A percentile compares a stretch with the other conserved stretches of the same genome.
These are phyloP conservation scores for Brachyopa scutellaris DNA, from an alignment of 2,888 invertebrate species.

Conservation along the genomic window DNA sequence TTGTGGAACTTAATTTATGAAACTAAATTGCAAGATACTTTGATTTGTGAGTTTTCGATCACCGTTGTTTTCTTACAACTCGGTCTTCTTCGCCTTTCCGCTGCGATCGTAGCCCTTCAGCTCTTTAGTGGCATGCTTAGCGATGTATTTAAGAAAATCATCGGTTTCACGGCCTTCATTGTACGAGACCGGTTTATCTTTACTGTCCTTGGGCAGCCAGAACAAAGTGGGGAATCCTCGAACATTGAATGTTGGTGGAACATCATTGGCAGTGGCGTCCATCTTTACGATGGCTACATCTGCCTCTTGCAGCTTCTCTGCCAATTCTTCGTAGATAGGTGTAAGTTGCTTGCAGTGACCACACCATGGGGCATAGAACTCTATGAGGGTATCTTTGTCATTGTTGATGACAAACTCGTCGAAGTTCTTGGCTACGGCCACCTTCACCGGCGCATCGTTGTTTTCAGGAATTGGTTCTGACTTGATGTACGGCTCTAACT, in stretches of 20 bases:
- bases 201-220: conserved; percentile 94
- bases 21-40: conserved; percentile 47
- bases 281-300: conserved; percentile 96
- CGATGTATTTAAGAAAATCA: conserved; percentile 97
- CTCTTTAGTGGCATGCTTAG: conserved; percentile 94
- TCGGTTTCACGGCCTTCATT: conserved; percentile 96
- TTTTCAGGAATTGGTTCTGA: conserved; percentile 95
- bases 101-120: conserved; percentile 93
- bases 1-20: conserved; percentile 62
- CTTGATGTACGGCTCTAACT: conserved; percentile 95
- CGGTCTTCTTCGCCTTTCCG: conserved; percentile 85
- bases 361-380: conserved; percentile 99
- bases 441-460: conserved; percentile 91
- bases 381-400: conserved; percentile 95
- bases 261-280: conserved; percentile 99
- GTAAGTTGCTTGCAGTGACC: conserved; percentile 98
- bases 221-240: conserved; percentile 98
- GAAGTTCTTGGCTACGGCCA: conserved; percentile 98
- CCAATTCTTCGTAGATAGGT: conserved; percentile 97
- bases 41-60: conserved; percentile 23
- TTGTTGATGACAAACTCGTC: conserved; percentile 95
- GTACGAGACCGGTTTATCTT: conserved; percentile 91
- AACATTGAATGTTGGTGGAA: conserved; percentile 94
- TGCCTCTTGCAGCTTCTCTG: conserved; percentile 92
- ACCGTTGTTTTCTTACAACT: conserved; percentile 76